Percentiles rank a stretch among this genome's conserved stretches.
phyloP scores from a whole-genome alignment of 2,113 vertebrate genomes.

The Arenaria interpres region DNA sequence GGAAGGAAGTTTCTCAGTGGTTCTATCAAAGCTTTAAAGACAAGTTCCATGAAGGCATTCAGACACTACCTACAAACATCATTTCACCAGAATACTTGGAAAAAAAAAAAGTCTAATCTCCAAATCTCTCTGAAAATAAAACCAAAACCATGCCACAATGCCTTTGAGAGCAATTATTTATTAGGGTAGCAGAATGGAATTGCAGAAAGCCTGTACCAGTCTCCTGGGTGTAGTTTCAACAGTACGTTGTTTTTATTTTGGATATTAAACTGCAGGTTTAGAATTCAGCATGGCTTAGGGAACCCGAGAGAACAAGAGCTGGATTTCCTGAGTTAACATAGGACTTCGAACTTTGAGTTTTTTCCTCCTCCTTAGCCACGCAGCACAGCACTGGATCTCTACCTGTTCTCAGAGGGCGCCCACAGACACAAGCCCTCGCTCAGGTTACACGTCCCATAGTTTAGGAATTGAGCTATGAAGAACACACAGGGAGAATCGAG shows the following conservation, averaged over 20 bases:
- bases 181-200: slow-evolving; percentile 76
- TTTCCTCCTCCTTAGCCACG: background rate
- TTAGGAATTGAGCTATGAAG: background rate
- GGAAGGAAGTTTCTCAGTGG: background rate
- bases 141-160: slow-evolving; percentile 62
- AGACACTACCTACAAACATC: no score
- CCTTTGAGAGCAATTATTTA: slow-evolving; percentile 78
- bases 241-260: background rate
- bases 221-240: slow-evolving; percentile 40
- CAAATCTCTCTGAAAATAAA: slow-evolving; percentile 44
- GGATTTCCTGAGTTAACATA: slow-evolving; percentile 70
- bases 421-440: background rate
- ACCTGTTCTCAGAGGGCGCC: background rate
- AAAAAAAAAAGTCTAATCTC: background rate
- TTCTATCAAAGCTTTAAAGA: background rate
- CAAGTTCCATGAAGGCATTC: background rate
- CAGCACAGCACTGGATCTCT: background rate
- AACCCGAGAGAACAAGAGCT: slow-evolving; percentile 45
- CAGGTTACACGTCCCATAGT: background rate
- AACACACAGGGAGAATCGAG: background rate
- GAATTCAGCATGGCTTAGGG: slow-evolving; percentile 61
- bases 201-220: slow-evolving; percentile 73
- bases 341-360: background rate
- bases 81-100: background rate
- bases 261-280: slow-evolving; percentile 38